Percentiles rank a stretch among this genome's conserved stretches.
These are phyloP conservation scores for Tachysurus fulvidraco DNA, from an alignment of 2,113 vertebrate species.

Conservation along the genomic window DNA sequence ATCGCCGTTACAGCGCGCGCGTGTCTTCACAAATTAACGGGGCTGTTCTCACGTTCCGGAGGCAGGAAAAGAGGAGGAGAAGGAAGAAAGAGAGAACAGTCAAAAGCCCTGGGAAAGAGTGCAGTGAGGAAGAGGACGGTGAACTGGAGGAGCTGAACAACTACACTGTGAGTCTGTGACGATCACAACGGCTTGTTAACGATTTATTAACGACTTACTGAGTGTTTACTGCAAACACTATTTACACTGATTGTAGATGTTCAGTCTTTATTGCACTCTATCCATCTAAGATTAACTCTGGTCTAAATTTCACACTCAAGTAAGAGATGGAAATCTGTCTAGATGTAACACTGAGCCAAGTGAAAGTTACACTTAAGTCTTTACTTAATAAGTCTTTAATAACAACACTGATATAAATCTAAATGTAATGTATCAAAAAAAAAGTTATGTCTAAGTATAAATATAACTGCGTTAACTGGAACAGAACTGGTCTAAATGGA, in stretches of 20 bases:
- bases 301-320: background rate
- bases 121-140: background rate
- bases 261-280: background rate
- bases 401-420: background rate
- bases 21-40: background rate
- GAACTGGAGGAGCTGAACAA: background rate
- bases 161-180: background rate
- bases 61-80: constrained; percentile 14
- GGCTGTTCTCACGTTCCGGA: constrained; percentile 8
- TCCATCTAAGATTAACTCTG: background rate
- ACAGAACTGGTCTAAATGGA: background rate
- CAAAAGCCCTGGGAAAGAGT: background rate
- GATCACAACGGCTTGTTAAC: background rate
- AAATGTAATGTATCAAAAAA: background rate
- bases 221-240: background rate
- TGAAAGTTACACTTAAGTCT: background rate
- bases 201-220: background rate
- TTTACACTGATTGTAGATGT: background rate
- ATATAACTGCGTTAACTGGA: background rate
- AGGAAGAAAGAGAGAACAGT: background rate
- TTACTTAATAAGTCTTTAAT: background rate
- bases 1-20: background rate
- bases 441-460: background rate
- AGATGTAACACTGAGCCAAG: background rate
- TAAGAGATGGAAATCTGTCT: background rate